Percentiles rank a stretch among this genome's conserved stretches.
Conservation (phyloP, 2,797 vertebrate species). For the Distichodus sexfasciatus region DNA sequence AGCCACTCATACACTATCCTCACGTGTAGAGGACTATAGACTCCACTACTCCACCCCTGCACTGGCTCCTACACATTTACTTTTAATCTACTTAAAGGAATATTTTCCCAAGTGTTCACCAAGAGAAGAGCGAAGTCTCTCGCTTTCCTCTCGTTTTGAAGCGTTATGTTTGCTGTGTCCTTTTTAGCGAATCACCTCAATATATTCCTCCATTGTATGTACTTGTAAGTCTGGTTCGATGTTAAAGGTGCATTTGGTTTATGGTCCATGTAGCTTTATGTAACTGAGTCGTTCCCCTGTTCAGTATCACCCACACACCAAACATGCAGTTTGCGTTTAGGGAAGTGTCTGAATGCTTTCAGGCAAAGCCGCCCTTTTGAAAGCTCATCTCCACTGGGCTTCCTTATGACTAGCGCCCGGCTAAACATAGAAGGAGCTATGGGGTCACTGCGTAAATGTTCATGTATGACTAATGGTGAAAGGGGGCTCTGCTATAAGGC, state of each 20-base stretch:
- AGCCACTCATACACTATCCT: conserved; percentile 14
- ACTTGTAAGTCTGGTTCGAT: background rate
- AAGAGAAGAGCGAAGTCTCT: background rate
- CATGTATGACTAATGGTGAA: conserved; percentile 4
- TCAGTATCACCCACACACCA: background rate
- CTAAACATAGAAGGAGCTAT: conserved; percentile 11
- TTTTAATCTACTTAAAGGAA: conserved; percentile 2
- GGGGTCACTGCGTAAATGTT: background rate
- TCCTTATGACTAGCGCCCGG: background rate
- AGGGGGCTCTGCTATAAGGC: background rate
- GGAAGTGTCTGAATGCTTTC: background rate
- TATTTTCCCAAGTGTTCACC: background rate
- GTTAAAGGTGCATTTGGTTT: background rate
- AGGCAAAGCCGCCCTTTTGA: background rate
- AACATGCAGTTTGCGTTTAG: background rate
- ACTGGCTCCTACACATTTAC: background rate
- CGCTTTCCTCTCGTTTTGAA: background rate
- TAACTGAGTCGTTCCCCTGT: background rate
- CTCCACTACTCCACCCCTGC: background rate
- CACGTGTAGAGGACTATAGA: too few species aligned
- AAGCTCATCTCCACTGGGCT: background rate
- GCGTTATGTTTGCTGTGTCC: too few species aligned
- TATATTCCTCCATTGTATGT: background rate
- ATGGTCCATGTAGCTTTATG: background rate
- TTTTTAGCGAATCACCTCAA: too few species aligned